Evolutionary conservation across 2,113 vertebrate species (phyloP), one percentile per base, ranked within the genome.

Genomic region (Athene cunicularia): DNA sequence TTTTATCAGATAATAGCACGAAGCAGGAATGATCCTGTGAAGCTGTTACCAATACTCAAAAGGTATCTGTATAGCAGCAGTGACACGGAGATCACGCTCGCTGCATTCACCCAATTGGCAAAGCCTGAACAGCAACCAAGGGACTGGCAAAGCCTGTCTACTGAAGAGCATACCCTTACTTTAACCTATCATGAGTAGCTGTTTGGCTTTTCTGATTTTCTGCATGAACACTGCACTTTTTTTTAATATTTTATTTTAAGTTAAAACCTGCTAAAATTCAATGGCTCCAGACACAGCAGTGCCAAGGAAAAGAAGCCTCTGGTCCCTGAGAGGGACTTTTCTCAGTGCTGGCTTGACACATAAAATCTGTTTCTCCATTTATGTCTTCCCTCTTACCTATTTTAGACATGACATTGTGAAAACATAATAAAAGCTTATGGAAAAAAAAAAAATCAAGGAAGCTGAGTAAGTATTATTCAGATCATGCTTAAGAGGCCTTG

Each of bases 311-410:
- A 90, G 58, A 45, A 91, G 67, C 41, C 67, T 91, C 37, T 63
- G 87, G 87, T 90, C 74, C 87, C 85, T n/a, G 4, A 80, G 74
- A 88, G 63, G 23, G 55, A 81, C 93, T 80, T 88, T 59, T 85
- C 77, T 80, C 89, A 33, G 5, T 55, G 79, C 87, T 80, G 55
- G 50, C 84, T 93, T 94, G 81, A 96, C 95, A 94, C 49, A 49
- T 60, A 90, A 80, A 96, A 95, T 93, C 81, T 73, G 87, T 88
- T 96, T 58, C 66, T 88, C 91, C 94, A 66, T 41, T 91, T 91
- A 90, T 30, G 41, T 41, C 84, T 84, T 77, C 62, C 79, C 39
- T 90, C 82, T 96, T 88, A 88, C 89, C 89, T 45, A 68, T 81
- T 92, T 96, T 83, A 94, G 68, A 88, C 0, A 0, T 12, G 70